A percentile compares a stretch with the other conserved stretches of the same genome.
Evolutionary conservation across 2,113 vertebrate species (phyloP).

Genomic region (Pandion haliaetus): DNA sequence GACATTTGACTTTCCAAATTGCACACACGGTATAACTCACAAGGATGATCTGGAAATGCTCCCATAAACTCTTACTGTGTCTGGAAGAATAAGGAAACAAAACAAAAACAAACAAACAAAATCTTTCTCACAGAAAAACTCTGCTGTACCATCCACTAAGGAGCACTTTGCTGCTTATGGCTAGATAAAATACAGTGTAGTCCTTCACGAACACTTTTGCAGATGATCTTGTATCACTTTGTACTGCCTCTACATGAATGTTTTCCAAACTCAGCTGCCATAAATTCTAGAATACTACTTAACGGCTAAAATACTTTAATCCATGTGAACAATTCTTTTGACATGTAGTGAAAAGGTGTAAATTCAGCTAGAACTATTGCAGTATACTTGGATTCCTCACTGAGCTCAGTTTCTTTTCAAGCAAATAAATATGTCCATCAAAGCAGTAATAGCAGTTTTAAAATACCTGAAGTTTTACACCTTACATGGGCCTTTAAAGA

Average conservation of each 20-base stretch:
- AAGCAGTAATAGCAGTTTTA: background rate
- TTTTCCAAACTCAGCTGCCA: background rate
- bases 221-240: background rate
- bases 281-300: background rate
- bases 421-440: background rate
- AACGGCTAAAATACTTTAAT: background rate
- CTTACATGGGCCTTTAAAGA: background rate
- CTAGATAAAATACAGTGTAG: background rate
- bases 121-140: background rate
- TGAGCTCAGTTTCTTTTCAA: background rate
- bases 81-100: background rate
- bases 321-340: background rate
- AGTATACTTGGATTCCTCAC: background rate
- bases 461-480: background rate
- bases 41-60: background rate
- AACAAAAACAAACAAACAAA: background rate
- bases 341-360: background rate
- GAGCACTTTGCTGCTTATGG: background rate
- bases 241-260: background rate
- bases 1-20: background rate
- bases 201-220: background rate
- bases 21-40: background rate
- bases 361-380: background rate
- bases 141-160: background rate
- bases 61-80: background rate